Evolutionary conservation across 2,888 invertebrate species (phyloP), one percentile per base, ranked within the genome.

Genomic region (Tachina lurida): DNA sequence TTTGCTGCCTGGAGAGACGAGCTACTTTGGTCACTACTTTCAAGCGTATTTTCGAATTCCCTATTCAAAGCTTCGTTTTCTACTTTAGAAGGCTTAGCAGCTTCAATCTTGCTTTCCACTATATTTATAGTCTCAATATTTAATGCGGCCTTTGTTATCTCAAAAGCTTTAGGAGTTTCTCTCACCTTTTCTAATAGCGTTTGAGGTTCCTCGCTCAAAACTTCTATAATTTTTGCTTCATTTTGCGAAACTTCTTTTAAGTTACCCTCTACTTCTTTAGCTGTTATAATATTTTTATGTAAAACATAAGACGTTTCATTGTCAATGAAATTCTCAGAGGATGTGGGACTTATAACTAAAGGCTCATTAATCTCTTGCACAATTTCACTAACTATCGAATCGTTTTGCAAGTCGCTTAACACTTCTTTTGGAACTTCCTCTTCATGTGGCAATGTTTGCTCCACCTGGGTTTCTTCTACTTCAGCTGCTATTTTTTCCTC

Each of bases 281-380:
- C n/a, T 22, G 62, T 17, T 39, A 74, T 41, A 3, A 91, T 91
- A 77, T 91, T 89, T 22, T 91, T 91, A 58, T 91, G 91, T 12
- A 91, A 81, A 52, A 91, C 89, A 87, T 91, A 91, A 10, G 90
- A 84, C 4, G 91, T 87, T 70, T 87, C 87, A 58, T 77, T 62
- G 0, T 76, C 45, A 12, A 67, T 74, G 10, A 84, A 77, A 10
- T 68, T 76, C 0, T 73, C 63, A 0, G 52, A 84, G 15, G 70
- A 45, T 10, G 47, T 56, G 19, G 74, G 9, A 10, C 43, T 45
- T 56, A 58, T 67, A 10, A 68, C 22, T 12, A 19, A 15, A 13
- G 47, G 43, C 0, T 73, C 7, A 22, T 45, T 2, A 43, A 49
- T 10, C 54, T 43, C 1, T n/a, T 71, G 43, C 15, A 19, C 43